Base-by-base conservation (phyloP, 2,888 invertebrate species). In the Cerastis rubricosa region DNA sequence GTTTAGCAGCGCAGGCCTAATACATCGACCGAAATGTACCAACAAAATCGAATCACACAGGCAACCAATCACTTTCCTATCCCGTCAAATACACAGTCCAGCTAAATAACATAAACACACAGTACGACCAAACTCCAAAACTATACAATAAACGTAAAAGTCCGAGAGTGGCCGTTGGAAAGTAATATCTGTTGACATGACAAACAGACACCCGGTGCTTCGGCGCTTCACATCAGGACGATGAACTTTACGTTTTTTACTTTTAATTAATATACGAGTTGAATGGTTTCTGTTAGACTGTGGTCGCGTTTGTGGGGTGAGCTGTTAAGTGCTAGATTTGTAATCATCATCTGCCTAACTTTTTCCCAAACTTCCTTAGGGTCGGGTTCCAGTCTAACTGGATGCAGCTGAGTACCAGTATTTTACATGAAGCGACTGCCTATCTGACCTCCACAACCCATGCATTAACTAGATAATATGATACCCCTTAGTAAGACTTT, bases 131-230 rank as follows among this genome's bases (percentile, higher is more conserved):
- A 65, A 45, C 35, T 43, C 63, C 66, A 71, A 59, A 70, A 73
- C 78, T 76, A 68, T 67, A 70, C 65, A 75, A 71, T 67, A 78
- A 79, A 85, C 67, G 68, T 78, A 78, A 78, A 88, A 82, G 35
- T 69, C 66, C 67, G 43, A 67, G 74, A 74, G 76, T 63, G 22
- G 65, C 65, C 71, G 87, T 80, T 82, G 79, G 75, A 89, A 88
- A 89, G 85, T 88, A 88, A 88, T 89, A 87, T 87, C 85, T 92
- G 90, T 91, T 89, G 89, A 91, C 88, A 88, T 69, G 74, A 84
- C 89, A 89, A 90, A 92, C 89, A 91, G 87, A 85, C 86, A 87
- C 88, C 91, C 85, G 87, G 85, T 89, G 90, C 85, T 78, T 84
- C 85, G 87, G 85, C 89, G 90, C 86, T 78, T 85, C 81, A 81